A percentile compares a stretch with the other conserved stretches of the same genome.
Conservation (phyloP, 1,140 invertebrate genomes). For the Asobara japonica region DNA sequence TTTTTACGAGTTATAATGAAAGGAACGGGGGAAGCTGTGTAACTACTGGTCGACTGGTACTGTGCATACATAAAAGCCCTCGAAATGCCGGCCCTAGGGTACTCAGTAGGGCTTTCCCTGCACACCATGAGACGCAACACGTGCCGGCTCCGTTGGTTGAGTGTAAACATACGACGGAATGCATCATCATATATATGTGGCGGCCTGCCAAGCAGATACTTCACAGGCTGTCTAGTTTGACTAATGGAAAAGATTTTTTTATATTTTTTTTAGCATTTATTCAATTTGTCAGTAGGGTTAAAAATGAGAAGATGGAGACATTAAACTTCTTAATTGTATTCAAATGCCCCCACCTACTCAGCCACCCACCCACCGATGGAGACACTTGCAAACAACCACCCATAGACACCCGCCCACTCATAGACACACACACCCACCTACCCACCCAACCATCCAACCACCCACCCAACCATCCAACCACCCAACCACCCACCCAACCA, state of each 20-base stretch:
- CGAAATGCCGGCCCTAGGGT: neutral
- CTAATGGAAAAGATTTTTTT: neutral
- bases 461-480: too few species aligned
- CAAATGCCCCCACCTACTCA: too few species aligned
- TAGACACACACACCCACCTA: too few species aligned
- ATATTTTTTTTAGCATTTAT: too few species aligned
- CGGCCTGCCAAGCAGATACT: constrained; percentile 29
- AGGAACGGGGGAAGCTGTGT: neutral
- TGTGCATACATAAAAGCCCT: neutral
- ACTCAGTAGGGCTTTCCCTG: neutral
- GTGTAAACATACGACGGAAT: constrained; percentile 38
- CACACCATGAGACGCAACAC: constrained; percentile 31
- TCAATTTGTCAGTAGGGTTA: too few species aligned
- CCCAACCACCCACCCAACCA: too few species aligned
- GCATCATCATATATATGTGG: constrained; percentile 43
- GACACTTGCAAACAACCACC: too few species aligned
- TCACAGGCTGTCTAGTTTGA: constrained; percentile 24
- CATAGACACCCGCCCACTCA: too few species aligned
- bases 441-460: too few species aligned
- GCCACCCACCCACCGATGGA: too few species aligned
- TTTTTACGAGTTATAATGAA: neutral
- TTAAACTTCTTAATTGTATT: too few species aligned
- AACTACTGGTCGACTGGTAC: neutral
- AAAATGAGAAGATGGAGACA: too few species aligned
- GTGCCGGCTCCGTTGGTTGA: constrained; percentile 25